A percentile compares a stretch with the other conserved stretches of the same genome.
phyloP scores from a whole-genome alignment of 2,113 vertebrate species.

The Nanorana parkeri region DNA sequence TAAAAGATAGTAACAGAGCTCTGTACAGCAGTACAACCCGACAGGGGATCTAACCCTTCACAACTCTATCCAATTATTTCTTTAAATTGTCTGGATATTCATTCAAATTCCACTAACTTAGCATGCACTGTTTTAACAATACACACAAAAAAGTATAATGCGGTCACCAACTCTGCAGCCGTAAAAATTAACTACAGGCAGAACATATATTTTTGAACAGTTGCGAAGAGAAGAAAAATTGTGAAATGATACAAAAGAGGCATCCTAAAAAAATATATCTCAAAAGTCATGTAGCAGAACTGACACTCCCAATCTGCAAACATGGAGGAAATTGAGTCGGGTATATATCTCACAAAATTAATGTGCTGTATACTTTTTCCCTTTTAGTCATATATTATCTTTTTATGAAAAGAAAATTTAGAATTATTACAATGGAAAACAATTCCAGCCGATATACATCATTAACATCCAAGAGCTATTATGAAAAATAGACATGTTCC shows the following conservation, averaged over 20 bases:
- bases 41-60: no score
- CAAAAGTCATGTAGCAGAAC: constrained; percentile 31
- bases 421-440: constrained; percentile 57
- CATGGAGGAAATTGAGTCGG: constrained; percentile 46
- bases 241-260: constrained; percentile 14
- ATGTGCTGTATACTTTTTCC: constrained; percentile 56
- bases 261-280: constrained; percentile 34
- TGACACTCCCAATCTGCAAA: constrained; percentile 48
- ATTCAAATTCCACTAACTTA: no score
- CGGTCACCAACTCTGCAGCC: no score
- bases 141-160: no score
- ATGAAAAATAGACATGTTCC: constrained; percentile 57
- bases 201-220: not conserved
- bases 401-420: constrained; percentile 58
- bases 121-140: no score
- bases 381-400: constrained; percentile 58
- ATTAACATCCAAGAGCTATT: constrained; percentile 58
- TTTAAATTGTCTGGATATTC: no score
- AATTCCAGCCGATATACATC: constrained; percentile 58
- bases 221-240: constrained; percentile 9
- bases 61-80: no score
- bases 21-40: no score
- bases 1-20: no score
- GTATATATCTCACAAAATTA: constrained; percentile 53
- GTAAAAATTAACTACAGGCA: not conserved